Percentiles rank a stretch among this genome's conserved stretches.
Conservation (phyloP, 2,797 vertebrate genomes). For the Momotus momota region DNA sequence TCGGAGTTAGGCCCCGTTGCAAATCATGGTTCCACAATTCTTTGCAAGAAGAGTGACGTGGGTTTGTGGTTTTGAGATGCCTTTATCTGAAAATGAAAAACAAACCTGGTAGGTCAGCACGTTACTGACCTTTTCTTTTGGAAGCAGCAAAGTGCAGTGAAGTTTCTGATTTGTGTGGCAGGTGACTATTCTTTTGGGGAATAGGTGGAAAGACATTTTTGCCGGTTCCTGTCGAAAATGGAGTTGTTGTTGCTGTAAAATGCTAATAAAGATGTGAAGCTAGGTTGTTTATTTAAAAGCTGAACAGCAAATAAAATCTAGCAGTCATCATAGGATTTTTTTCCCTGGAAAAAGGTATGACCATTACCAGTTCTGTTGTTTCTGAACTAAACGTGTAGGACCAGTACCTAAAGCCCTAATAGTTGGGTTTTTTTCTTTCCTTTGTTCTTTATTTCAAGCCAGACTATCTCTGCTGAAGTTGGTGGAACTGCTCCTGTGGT, state of each 20-base stretch:
- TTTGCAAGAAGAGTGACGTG: background rate
- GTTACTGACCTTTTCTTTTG: background rate
- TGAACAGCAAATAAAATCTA: background rate
- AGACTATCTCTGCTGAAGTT: background rate
- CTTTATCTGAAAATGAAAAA: background rate
- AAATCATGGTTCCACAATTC: background rate
- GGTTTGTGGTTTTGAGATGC: background rate
- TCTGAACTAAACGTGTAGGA: rapidly evolving
- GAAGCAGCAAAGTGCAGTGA: background rate
- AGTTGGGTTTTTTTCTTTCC: background rate
- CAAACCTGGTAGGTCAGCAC: background rate
- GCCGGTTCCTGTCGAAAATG: background rate
- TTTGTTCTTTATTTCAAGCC: slow-evolving; percentile 17
- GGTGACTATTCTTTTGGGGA: background rate
- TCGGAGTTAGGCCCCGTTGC: background rate
- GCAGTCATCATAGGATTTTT: background rate
- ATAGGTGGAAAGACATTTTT: background rate
- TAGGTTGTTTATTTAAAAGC: slow-evolving; percentile 7
- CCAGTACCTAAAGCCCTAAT: background rate
- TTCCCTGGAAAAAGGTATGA: background rate
- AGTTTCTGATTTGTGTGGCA: background rate
- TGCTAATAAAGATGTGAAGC: slow-evolving; percentile 8
- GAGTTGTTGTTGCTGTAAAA: background rate
- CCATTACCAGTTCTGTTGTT: background rate
- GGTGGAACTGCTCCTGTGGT: background rate